Base-by-base conservation (phyloP, 92 coral and sea anemone species). In the Isaurus tuberculatus region DNA sequence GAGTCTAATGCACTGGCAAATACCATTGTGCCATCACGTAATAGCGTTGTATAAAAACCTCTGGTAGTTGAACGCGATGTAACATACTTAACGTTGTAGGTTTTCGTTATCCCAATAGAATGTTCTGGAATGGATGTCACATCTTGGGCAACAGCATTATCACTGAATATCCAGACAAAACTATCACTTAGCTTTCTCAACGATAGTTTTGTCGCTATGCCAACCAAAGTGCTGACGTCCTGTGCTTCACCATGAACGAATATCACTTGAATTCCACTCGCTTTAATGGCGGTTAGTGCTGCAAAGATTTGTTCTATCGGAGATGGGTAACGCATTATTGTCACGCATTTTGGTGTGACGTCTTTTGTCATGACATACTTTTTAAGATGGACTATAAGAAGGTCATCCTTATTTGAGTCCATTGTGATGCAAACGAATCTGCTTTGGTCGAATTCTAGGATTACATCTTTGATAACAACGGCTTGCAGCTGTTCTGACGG, bases 341-440 rank as follows among this genome's bases (percentile, higher is more conserved):
- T 77, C 16, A 91, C 79, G 79, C 97, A 93, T 49, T 80, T 58
- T 25, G 92, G 92, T 60, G 77, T 22, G 43, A 81, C 10, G 27
- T 27, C 84, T 30, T 75, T 80, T 30, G 53, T 74, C 26, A 53
- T 42, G 33, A 75, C 75, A 69, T 91, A 79, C 43, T 85, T 84
- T 30, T 72, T 80, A 31, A 93, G 85, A 22, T 91, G 34, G n/a
- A 36, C 70, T 73, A 90, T 75, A 29, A 93, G 63, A 17, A 94
- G 79, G 71, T 93, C 94, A 36, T 89, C 67, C 26, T 86, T 83
- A 13, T 89, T 72, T 3, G 88, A 32, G 30, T 73, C 79, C 25
- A 92, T 88, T 65, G 93, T 93, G 85, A 93, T 86, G 58, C 97
- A 93, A 23, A 89, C 85, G 61, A 93, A 91, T 9, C 88, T 83